Base-by-base conservation (phyloP, 1,140 invertebrate genomes). In the Chrysomallon squamiferum region DNA sequence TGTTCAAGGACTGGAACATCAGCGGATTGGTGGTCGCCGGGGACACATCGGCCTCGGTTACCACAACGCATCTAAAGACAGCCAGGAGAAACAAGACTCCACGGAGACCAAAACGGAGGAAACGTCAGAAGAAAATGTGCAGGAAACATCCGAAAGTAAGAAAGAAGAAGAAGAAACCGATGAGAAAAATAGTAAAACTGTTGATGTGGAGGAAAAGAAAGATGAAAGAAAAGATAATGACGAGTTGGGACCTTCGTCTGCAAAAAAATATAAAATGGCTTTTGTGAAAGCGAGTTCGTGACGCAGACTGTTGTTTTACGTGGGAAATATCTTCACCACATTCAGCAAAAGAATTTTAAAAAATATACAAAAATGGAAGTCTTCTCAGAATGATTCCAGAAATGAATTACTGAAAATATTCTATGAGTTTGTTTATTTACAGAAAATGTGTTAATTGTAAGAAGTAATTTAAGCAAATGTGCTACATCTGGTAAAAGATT, bases 11-110 rank as follows among this genome's bases (percentile, higher is more conserved):
- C 56, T 83, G 59, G 75, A 78, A 49, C 78, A 81, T 56, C 77
- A 76, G 49, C 63, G 82, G n/a, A 65, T 65, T 15, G 69, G 72
- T 20, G 77, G 77, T 35, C 65, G 62, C 25, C 72, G 63, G 43
- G 72, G 72, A 47, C 83, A 83, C 62, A 67, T 75, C 49, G 80
- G 81, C 2, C 72, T 85, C 1, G 83, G 80, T 20, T 83, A 76
- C 69, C 76, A 77, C 71, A 59, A 71, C 3, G 69, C 76, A 9
- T 74, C 74, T n/a, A 50, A 67, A 56, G 69, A 75, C 30, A 68
- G 72, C 22, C 71, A 71, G 15, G 30, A 41, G 29, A 58, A 63
- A 7, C 33, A 57, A 22, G 20, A 64, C 49, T 43, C 41, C 65
- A 47, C n/a, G 69, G 74, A 52, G 73, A 73, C 4, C 72, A 69